Conservation (phyloP, 1,140 invertebrate species). For the Orchestia grillus region DNA sequence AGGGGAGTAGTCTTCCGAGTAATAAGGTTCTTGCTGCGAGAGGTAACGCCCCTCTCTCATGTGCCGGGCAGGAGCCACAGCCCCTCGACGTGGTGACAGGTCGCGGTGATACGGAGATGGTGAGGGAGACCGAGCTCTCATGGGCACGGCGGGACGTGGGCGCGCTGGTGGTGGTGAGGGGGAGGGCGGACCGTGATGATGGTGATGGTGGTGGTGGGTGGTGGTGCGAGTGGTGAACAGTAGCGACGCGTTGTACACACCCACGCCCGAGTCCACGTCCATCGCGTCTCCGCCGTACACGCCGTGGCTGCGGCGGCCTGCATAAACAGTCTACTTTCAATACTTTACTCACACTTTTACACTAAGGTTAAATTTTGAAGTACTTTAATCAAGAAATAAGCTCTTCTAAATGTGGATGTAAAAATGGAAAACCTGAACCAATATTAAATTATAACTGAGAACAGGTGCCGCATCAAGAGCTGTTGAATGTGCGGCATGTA, state of each 20-base stretch:
- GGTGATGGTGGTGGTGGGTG: constrained; percentile 30
- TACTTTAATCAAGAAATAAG: neutral
- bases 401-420: no score
- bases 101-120: neutral
- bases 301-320: neutral
- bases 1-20: constrained; percentile 34
- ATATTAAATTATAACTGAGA: no score
- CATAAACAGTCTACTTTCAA: neutral
- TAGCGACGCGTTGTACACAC: constrained; percentile 24
- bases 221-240: neutral
- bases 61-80: neutral
- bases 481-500: no score
- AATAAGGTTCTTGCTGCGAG: neutral
- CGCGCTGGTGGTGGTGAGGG: neutral
- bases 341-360: neutral
- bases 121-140: neutral
- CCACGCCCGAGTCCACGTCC: neutral
- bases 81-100: neutral
- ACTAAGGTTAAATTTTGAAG: neutral
- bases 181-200: neutral
- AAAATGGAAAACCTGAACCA: no score
- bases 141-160: neutral
- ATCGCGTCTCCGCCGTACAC: neutral
- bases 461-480: no score
- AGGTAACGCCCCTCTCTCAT: neutral